A percentile compares a stretch with the other conserved stretches of the same genome.
phyloP scores from a whole-genome alignment of 2,888 invertebrate genomes.

The Agrotis puta region DNA sequence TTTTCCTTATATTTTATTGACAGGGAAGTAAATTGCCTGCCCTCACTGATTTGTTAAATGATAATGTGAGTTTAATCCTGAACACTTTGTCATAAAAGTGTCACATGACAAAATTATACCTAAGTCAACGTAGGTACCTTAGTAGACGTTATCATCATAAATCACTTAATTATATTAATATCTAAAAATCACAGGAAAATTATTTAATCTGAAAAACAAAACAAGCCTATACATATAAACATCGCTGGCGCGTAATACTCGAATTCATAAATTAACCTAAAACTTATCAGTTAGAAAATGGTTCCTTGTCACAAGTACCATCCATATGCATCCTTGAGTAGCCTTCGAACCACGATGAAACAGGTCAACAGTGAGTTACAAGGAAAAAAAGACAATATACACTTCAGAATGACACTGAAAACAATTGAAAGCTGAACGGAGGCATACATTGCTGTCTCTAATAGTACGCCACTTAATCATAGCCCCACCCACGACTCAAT shows the following conservation, averaged over 20 bases:
- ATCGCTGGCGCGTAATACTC: not conserved
- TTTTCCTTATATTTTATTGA: conserved; percentile 2
- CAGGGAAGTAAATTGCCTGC: conserved; percentile 11
- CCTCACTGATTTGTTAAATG: not conserved
- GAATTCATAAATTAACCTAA: not conserved
- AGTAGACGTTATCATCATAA: too few relatives aligned
- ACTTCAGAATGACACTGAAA: conserved; percentile 33
- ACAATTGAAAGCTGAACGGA: conserved; percentile 43
- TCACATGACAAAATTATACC: not conserved
- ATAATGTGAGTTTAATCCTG: conserved; percentile 12
- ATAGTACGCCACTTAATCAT: conserved; percentile 25
- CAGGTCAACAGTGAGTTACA: not conserved
- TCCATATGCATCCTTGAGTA: not conserved
- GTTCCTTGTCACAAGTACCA: not conserved
- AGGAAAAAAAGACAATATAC: conserved; percentile 28
- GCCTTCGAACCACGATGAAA: not conserved
- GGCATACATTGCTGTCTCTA: conserved; percentile 39
- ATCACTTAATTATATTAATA: not conserved
- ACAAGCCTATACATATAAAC: too few relatives aligned
- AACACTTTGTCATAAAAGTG: conserved; percentile 2
- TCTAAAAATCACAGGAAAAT: too few relatives aligned
- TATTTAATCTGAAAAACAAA: too few relatives aligned
- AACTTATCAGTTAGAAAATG: not conserved
- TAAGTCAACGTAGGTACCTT: too few relatives aligned
- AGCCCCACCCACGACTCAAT: conserved; percentile 17